phyloP scores from a whole-genome alignment of 2,797 vertebrate genomes.

The Notamacropus eugenii region DNA sequence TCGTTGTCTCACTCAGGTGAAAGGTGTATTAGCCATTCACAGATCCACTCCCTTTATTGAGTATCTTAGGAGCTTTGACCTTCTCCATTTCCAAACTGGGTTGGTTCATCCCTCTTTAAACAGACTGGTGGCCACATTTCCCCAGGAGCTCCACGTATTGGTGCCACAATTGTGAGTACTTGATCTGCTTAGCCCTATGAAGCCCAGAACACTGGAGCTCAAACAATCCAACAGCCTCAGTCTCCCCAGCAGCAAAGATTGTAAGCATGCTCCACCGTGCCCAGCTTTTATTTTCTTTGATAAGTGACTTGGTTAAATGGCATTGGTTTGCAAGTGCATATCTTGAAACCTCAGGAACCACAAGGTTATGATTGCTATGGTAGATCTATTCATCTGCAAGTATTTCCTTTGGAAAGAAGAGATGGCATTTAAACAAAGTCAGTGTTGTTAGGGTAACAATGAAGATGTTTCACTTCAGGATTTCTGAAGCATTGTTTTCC shows the following conservation, averaged over 20 bases:
- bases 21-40: not conserved
- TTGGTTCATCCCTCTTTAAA: not conserved
- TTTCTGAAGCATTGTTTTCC: slow-evolving; percentile 48
- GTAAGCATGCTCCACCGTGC: not conserved
- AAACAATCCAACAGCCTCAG: not conserved
- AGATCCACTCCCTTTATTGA: not conserved
- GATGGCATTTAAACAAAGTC: slow-evolving; percentile 45
- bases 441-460: slow-evolving; percentile 72
- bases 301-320: slow-evolving; percentile 66
- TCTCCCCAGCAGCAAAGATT: not conserved
- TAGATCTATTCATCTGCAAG: slow-evolving; percentile 58
- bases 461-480: slow-evolving; percentile 53
- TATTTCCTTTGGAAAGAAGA: slow-evolving; percentile 24
- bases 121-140: not conserved
- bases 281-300: slow-evolving; percentile 39
- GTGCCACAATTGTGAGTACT: not conserved
- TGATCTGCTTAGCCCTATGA: not conserved
- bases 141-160: not conserved
- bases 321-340: slow-evolving; percentile 47
- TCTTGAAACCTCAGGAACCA: slow-evolving; percentile 55
- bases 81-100: not conserved
- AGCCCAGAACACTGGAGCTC: not conserved
- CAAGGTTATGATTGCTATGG: slow-evolving; percentile 14
- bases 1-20: not conserved
- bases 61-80: not conserved